phyloP scores from a whole-genome alignment of 2,113 vertebrate genomes.

The Mirounga angustirostris region DNA sequence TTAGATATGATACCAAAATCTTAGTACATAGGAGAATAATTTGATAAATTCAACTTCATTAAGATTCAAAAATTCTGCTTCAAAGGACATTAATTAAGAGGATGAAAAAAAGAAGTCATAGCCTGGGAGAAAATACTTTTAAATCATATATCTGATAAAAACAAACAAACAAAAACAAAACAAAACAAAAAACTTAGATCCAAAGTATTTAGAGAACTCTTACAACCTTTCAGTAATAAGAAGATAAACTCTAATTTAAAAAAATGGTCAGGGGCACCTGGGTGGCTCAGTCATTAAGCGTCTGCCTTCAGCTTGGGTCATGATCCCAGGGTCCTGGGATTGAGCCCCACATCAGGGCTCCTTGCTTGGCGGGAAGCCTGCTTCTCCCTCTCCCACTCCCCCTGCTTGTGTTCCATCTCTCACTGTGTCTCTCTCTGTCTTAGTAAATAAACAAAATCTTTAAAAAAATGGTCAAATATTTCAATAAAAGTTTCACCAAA shows the following conservation, averaged over 20 bases:
- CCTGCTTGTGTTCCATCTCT: too few species aligned
- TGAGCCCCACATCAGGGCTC: too few species aligned
- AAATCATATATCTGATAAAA: not conserved
- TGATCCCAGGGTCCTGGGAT: too few species aligned
- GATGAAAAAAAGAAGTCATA: not conserved
- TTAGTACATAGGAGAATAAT: not conserved
- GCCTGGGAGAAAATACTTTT: not conserved
- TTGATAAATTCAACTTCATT: not conserved
- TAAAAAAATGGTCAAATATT: not conserved
- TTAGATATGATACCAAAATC: not conserved
- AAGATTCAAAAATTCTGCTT: constrained; percentile 22
- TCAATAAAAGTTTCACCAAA: not conserved
- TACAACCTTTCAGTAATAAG: not conserved
- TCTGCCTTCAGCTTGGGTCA: too few species aligned
- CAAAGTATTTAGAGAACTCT: not conserved
- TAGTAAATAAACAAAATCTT: too few species aligned
- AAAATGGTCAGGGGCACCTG: not conserved
- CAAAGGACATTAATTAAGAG: not conserved
- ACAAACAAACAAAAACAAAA: not conserved
- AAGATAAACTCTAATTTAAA: not conserved
- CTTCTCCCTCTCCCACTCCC: too few species aligned
- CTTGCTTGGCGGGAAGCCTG: too few species aligned
- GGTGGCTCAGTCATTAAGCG: too few species aligned
- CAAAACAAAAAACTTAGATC: not conserved
- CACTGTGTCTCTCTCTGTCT: too few species aligned